Evolutionary conservation across 1,140 invertebrate genomes (phyloP), one percentile per base, ranked within the genome.

Genomic region (Drosophila ambigua): DNA sequence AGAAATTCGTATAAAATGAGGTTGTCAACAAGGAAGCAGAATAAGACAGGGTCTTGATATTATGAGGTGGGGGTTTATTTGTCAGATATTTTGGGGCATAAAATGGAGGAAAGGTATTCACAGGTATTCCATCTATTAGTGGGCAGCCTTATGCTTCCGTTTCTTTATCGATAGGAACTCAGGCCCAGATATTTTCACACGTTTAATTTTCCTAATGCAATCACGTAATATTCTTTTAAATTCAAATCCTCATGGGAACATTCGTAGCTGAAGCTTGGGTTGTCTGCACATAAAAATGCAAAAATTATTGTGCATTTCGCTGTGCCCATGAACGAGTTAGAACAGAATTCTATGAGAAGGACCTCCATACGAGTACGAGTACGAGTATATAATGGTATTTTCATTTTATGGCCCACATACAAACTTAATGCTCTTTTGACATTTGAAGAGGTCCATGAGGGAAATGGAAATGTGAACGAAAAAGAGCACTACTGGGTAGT

Each of bases 351-450:
- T 11, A 16, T 11, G 4, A 49, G 16, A 52, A 59, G 54, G 16
- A 52, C 23, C n/a, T 11, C 45, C 48, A 41, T 43, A 60, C 53
- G 16, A 45, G 46, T 24, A 43, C 43, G 23, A 23, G 35, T n/a
- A 41, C 11, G 11, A 26, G 9, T 39, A 28, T 69, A 11, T 50
- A 26, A 26, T 51, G 41, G 45, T 50, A 65, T 43, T 50, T 64
- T 65, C 45, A 64, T 68, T 68, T 81, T 75, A 58, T 63, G 55
- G 57, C 16, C 55, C 11, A 13, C 35, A 35, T 46, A 54, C 61
- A 79, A 79, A 68, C 63, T 77, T 49, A 52, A 82, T 66, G 83
- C 72, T 41, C 79, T 77, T 65, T 54, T 83, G 72, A 66, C 72
- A 60, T 60, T 79, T 88, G 46, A 83, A 87, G 79, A 59, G 51